Evolutionary conservation across 2,113 vertebrate genomes (phyloP).

Genomic region (Octodon degus): DNA sequence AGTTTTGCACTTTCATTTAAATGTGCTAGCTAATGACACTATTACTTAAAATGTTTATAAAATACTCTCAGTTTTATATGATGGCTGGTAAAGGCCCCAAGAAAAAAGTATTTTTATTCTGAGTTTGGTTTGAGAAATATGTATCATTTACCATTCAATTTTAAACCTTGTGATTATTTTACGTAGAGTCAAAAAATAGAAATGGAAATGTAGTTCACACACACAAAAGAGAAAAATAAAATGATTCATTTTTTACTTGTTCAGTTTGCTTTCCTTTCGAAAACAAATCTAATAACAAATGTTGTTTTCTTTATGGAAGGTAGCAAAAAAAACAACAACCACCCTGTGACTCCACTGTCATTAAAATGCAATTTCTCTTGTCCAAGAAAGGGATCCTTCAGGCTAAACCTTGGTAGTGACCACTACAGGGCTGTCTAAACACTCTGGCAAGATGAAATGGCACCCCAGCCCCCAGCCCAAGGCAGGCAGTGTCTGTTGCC

Average conservation of each 20-base stretch:
- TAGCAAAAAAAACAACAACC: not conserved
- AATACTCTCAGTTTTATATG: not conserved
- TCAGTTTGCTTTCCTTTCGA: not conserved
- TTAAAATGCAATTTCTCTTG: not conserved
- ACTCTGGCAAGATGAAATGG: rapidly evolving
- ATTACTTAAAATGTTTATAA: not conserved
- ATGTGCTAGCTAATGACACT: rapidly evolving
- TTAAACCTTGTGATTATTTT: not conserved
- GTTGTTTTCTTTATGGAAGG: not conserved
- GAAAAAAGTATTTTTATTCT: not conserved
- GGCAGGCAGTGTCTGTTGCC: not conserved
- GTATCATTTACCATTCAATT: not conserved
- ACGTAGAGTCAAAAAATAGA: not conserved
- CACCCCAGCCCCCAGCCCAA: rapidly evolving
- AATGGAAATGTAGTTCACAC: not conserved
- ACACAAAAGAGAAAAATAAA: not conserved
- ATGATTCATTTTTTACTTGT: not conserved
- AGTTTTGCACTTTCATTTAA: not conserved
- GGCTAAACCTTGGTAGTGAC: rapidly evolving
- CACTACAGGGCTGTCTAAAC: not conserved
- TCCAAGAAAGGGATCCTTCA: not conserved
- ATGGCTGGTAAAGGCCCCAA: not conserved
- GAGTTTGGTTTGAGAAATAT: not conserved
- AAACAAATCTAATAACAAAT: not conserved
- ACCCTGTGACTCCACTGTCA: not conserved